Conservation (phyloP, 1,140 invertebrate species). For the Protaetia brevitarsis region DNA sequence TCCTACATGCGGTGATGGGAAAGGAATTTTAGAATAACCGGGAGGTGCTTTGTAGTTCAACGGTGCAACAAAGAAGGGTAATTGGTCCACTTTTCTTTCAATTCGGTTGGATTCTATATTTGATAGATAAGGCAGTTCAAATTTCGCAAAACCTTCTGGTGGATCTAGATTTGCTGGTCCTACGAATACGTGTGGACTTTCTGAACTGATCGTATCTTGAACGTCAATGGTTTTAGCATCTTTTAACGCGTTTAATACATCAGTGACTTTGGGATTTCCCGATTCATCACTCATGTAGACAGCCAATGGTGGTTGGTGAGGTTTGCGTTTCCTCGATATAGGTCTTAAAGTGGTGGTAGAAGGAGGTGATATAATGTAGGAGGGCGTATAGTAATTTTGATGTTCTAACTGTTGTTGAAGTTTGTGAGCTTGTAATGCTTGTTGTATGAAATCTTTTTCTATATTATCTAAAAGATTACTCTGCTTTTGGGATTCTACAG, state of each 20-base stretch:
- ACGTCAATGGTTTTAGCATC: constrained; percentile 71
- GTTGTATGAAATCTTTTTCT: constrained; percentile 3
- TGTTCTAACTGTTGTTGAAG: constrained; percentile 11
- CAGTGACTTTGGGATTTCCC: constrained; percentile 55
- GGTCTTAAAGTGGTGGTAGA: constrained; percentile 52
- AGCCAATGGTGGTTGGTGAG: constrained; percentile 77
- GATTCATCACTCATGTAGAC: constrained; percentile 64
- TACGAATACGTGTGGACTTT: constrained; percentile 73
- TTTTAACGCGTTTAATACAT: constrained; percentile 67
- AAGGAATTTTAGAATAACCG: constrained; percentile 78
- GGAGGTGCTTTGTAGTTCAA: constrained; percentile 75
- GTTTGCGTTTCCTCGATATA: constrained; percentile 59
- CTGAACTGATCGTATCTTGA: constrained; percentile 63
- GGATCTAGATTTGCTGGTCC: constrained; percentile 70
- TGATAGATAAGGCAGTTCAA: constrained; percentile 77
- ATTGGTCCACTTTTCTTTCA: constrained; percentile 67
- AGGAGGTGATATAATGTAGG: not conserved
- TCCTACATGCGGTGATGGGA: constrained; percentile 80
- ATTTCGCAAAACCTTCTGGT: constrained; percentile 71
- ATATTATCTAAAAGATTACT: not conserved
- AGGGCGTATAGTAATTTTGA: not conserved
- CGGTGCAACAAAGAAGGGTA: constrained; percentile 81
- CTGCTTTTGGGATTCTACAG: not conserved
- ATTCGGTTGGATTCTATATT: constrained; percentile 66
- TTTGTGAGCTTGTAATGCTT: constrained; percentile 8